phyloP scores from a whole-genome alignment of 2,113 vertebrate species.

The Cervus canadensis region DNA sequence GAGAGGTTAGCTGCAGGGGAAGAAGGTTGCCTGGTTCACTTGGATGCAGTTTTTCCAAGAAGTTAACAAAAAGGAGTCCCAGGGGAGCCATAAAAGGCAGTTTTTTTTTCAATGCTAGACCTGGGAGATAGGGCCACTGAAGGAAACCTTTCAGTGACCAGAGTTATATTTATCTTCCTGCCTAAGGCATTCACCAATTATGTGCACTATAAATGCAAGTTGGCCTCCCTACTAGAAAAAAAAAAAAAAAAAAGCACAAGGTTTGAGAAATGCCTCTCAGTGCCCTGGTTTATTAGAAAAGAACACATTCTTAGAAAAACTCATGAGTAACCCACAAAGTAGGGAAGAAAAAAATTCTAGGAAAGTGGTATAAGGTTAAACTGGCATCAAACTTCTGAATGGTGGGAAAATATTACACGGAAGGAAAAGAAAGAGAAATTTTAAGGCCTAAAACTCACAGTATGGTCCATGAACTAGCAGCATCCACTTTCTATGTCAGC shows the following conservation, averaged over 20 bases:
- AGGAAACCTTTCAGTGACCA: neutral
- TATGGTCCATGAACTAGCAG: neutral
- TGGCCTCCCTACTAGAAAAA: neutral
- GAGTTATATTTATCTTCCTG: constrained; percentile 40
- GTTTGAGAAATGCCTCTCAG: neutral
- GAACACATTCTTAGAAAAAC: neutral
- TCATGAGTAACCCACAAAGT: neutral
- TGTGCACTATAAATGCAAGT: neutral
- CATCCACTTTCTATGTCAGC: neutral
- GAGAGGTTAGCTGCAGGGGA: neutral
- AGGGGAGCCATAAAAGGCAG: neutral
- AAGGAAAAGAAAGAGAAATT: neutral
- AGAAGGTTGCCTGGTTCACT: neutral
- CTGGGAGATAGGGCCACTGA: neutral
- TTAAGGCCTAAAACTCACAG: neutral
- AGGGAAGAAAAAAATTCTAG: neutral
- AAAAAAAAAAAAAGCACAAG: neutral
- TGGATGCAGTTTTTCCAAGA: neutral
- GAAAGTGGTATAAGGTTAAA: neutral
- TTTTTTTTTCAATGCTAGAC: neutral
- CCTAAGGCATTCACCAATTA: constrained; percentile 44
- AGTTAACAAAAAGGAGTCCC: constrained; percentile 15
- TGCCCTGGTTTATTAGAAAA: constrained; percentile 6
- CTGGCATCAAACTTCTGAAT: neutral
- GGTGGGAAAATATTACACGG: neutral